Conservation (phyloP, 2,888 invertebrate genomes). For the Protula sp. region DNA sequence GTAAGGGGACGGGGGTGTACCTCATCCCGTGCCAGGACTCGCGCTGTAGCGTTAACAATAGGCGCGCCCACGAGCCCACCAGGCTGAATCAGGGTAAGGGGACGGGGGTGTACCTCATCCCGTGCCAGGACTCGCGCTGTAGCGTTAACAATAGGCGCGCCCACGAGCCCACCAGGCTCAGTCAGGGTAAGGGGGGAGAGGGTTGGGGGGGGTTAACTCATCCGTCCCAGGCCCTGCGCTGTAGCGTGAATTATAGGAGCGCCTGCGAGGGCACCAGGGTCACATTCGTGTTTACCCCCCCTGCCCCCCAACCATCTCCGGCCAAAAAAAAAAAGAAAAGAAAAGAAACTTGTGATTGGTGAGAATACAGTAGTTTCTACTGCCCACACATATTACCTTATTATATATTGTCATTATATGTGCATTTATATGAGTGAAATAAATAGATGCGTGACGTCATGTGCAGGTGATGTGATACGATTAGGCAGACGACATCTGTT, state of each 20-base stretch:
- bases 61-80: constrained; percentile 22
- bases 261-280: constrained; percentile 31
- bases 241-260: constrained; percentile 44
- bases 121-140: constrained; percentile 34
- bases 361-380: too few species aligned
- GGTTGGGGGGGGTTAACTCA: neutral
- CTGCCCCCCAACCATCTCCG: too few species aligned
- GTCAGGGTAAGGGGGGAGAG: constrained; percentile 35
- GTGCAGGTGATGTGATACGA: constrained; percentile 12
- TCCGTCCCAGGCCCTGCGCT: constrained; percentile 28
- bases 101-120: constrained; percentile 35
- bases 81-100: constrained; percentile 40
- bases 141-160: constrained; percentile 38
- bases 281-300: too few species aligned
- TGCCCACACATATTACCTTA: too few species aligned
- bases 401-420: too few species aligned
- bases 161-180: constrained; percentile 33
- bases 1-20: neutral
- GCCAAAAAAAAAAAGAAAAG: too few species aligned
- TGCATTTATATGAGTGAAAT: too few species aligned
- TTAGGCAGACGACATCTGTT: constrained; percentile 24
- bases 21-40: constrained; percentile 23
- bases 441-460: too few species aligned
- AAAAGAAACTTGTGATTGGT: too few species aligned
- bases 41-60: constrained; percentile 36